Evolutionary conservation across 2,113 vertebrate genomes (phyloP).

Genomic region (Scolopax mira): DNA sequence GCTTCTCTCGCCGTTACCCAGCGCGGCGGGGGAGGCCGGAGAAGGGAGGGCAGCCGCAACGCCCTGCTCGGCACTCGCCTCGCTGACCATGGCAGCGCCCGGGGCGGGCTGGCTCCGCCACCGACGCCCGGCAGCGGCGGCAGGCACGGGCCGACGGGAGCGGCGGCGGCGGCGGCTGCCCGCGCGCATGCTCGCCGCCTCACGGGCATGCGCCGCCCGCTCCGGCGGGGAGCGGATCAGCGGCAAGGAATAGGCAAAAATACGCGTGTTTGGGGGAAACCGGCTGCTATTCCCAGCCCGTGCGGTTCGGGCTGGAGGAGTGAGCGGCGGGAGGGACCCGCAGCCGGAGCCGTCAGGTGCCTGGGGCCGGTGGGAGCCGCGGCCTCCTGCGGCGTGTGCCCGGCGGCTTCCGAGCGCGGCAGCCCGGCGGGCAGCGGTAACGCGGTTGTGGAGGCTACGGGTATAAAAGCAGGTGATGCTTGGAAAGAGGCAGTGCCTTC

Average conservation of each 20-base stretch:
- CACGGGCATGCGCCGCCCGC: neutral
- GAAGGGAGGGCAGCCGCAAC: neutral
- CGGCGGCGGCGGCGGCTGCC: neutral
- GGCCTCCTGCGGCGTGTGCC: neutral
- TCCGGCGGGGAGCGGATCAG: too few relatives aligned
- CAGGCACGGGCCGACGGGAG: neutral
- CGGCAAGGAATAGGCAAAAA: too few relatives aligned
- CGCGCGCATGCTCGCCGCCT: neutral
- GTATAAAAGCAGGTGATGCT: neutral
- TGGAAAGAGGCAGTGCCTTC: neutral
- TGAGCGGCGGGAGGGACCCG: too few relatives aligned
- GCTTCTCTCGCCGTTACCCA: neutral
- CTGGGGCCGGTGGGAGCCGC: too few relatives aligned
- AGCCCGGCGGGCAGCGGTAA: neutral
- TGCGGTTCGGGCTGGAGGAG: too few relatives aligned
- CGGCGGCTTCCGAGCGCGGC: neutral
- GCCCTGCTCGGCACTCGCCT: neutral
- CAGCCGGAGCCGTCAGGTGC: rapidly evolving
- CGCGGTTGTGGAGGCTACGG: rapidly evolving
- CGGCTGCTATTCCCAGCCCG: rapidly evolving
- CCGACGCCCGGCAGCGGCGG: neutral
- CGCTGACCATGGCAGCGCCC: neutral
- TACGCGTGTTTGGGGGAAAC: rapidly evolving
- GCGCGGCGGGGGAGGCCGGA: neutral
- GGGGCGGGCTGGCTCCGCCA: neutral